Base-by-base conservation (phyloP, 2,888 invertebrate genomes). In the Linnaemya vulpina region DNA sequence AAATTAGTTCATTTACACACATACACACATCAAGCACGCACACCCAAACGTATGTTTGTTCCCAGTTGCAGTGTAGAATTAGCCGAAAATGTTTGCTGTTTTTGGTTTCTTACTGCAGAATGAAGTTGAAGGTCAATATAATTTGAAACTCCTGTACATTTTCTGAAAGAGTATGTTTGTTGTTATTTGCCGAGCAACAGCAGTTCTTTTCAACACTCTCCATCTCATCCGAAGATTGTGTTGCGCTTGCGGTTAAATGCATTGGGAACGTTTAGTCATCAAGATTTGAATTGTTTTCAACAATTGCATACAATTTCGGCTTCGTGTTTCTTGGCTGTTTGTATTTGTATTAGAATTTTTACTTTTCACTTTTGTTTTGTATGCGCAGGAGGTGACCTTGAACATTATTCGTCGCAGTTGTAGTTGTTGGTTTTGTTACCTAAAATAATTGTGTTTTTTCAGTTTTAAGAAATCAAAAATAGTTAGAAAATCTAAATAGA, bases 311-410 rank as follows among this genome's bases (percentile, higher is more conserved):
- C 25, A 43, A 22, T 30, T 22, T 49, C 15, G 38, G 35, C 7
- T 25, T 17, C 30, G 17, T 25, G 51, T 60, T 65, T 76, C 51
- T 43, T 55, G 25, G 53, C 53, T 25, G 22, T 55, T 0, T 55
- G 11, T 46, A 8, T 46, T 30, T 49, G 30, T 20, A 25, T 65
- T 46, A 65, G n/a, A 46, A 30, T 63, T 25, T 30, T 30, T 22
- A 43, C 43, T 30, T 30, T 22, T 25, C 43, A 30, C 5, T 30
- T 30, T n/a, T 74, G 73, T 76, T 71, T 10, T 55, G 49, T 58
- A 67, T 83, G 79, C 75, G 82, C 79, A 83, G 83, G 83, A 75
- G 85, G 71, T 86, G 83, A 80, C 86, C 86, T 86, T 86, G 86
- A 86, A 84, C 70, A 40, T 78, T 43, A 22, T 71, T 71, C 17